Evolutionary conservation across 2,797 vertebrate genomes (phyloP).

Genomic region (Cynopterus sphinx): DNA sequence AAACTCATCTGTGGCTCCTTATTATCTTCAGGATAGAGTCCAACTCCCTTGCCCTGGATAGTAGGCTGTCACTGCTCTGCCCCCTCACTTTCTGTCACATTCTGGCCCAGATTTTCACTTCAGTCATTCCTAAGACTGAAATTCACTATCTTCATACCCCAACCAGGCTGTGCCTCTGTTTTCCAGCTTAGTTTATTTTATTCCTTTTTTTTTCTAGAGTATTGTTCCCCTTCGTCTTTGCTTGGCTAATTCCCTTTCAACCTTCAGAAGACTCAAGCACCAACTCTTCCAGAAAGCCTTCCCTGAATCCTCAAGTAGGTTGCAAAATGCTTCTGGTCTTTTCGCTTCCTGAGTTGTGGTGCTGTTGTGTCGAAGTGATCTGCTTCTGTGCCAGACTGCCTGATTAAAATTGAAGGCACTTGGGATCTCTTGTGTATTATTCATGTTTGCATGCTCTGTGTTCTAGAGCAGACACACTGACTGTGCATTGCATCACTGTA

Average conservation of each 20-base stretch:
- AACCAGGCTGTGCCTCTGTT: neutral
- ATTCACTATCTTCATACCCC: neutral
- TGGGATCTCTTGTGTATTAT: neutral
- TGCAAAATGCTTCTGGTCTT: neutral
- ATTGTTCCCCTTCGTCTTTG: neutral
- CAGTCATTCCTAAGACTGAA: neutral
- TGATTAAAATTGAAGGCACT: neutral
- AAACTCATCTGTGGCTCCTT: neutral
- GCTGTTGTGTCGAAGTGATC: neutral
- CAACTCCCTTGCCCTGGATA: neutral
- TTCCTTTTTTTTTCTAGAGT: neutral
- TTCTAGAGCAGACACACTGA: neutral
- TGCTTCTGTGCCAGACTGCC: neutral
- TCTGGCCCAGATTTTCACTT: neutral
- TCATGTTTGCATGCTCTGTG: neutral
- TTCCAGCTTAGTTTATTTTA: neutral
- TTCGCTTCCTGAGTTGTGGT: neutral
- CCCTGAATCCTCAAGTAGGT: neutral
- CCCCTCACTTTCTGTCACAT: neutral
- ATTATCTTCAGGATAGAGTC: neutral
- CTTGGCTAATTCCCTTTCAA: neutral
- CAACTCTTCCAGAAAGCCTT: neutral
- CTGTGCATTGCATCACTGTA: accelerated
- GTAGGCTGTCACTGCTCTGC: neutral
- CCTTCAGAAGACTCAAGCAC: neutral